Base-by-base conservation (phyloP, 2,797 vertebrate species). In the Galagoides demidoff region DNA sequence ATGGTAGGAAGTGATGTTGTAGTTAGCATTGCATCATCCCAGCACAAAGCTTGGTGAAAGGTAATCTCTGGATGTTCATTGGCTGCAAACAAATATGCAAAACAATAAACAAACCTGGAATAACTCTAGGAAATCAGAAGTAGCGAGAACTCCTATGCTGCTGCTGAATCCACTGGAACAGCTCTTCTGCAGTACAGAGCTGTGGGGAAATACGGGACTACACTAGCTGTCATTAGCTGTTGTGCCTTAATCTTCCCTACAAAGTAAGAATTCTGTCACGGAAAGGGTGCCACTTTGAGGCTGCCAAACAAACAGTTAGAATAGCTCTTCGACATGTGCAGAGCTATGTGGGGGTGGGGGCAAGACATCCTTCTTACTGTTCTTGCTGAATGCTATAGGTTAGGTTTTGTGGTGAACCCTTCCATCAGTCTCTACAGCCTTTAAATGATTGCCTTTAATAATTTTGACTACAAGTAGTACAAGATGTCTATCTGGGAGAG, bases 371-470 rank as follows among this genome's bases (percentile, higher is more conserved):
- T 64, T 84, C 45, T 37, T 89, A 4, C 31, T 52, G 29, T 70
- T 59, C 39, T 63, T 84, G 45, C 3, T 27, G 61, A 90, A 87
- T 82, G 55, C n/a, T 52, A 55, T 37, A 43, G 25, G 83, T 86
- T 37, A 49, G 25, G 78, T 86, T 94, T 94, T 91, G 13, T 84
- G 29, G 17, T 81, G 25, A 90, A 37, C 34, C 27, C 14, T 84
- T 92, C 52, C 20, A 31, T 61, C 45, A 73, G 0, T 78, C 63
- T 84, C 64, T 37, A 79, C 57, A 73, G 85, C 64, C 57, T 78
- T 92, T 79, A 55, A 92, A 89, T 92, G 63, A 84, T 83, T 88
- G 10, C 83, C 25, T 88, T 77, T 20, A 49, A 8, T 59, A 68
- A 37, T 92, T 92, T 82, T 85, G 73, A 64, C 57, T 89, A 49